Conservation (phyloP, 1,140 invertebrate species). For the Monomorium pharaonis region DNA sequence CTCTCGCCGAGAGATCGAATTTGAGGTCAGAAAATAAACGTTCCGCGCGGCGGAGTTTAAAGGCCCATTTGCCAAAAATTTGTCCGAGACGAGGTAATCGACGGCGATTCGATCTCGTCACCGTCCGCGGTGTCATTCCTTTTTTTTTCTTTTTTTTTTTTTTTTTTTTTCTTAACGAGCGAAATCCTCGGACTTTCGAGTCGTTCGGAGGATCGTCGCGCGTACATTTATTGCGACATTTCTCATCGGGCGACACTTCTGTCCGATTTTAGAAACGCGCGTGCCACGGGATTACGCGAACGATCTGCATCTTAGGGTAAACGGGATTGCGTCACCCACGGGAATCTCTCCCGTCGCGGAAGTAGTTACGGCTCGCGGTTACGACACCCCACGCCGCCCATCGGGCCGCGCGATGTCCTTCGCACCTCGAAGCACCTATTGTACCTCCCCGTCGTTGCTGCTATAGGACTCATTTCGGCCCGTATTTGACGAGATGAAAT, state of each 20-base stretch:
- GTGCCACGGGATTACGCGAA: background rate
- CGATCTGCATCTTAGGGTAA: constrained; percentile 1
- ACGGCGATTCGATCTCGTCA: background rate
- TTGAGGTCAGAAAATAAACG: constrained; percentile 7
- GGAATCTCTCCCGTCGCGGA: background rate
- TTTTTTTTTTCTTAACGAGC: background rate
- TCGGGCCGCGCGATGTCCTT: background rate
- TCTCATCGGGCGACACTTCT: background rate
- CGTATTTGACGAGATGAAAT: background rate
- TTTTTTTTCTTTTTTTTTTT: background rate
- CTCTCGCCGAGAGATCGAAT: background rate
- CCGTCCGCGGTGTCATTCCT: background rate
- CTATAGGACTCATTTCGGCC: background rate
- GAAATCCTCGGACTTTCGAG: constrained; percentile 6
- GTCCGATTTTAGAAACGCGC: constrained; percentile 1
- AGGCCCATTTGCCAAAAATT: background rate
- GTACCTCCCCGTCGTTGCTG: background rate
- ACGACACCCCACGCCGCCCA: background rate
- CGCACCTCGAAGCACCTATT: constrained; percentile 13
- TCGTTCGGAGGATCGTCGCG: background rate
- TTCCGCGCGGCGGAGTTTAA: background rate
- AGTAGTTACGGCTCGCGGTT: constrained; percentile 15
- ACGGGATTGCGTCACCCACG: constrained; percentile 6
- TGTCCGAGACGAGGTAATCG: background rate
- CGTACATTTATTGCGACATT: constrained; percentile 16